These are phyloP conservation scores for Mus spicilegus DNA, from an alignment of 2,113 vertebrate genomes.

Conservation along the genomic window DNA sequence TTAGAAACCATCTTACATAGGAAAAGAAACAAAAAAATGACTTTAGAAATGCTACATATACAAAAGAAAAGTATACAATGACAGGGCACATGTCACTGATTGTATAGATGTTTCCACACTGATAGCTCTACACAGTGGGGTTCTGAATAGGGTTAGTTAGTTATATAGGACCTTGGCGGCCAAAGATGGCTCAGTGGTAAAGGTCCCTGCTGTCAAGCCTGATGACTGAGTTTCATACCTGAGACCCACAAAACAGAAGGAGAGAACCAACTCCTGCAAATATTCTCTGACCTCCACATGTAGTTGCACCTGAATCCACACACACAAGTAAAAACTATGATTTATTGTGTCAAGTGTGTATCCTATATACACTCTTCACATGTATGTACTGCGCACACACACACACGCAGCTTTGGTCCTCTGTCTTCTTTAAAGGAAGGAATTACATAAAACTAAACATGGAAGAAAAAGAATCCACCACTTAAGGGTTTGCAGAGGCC, in stretches of 20 bases:
- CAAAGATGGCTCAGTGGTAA: neutral
- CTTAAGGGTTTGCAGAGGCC: neutral
- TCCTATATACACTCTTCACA: neutral
- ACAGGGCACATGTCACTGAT: neutral
- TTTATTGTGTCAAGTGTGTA: neutral
- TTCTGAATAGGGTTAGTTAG: neutral
- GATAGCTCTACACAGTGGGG: neutral
- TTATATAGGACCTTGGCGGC: neutral
- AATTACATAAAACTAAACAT: constrained; percentile 7
- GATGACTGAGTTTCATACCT: neutral
- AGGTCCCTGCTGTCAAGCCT: neutral
- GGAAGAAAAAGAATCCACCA: neutral
- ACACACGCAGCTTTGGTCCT: too few relatives aligned
- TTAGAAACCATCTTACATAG: constrained; percentile 39
- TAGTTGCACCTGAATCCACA: neutral
- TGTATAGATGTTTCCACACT: neutral
- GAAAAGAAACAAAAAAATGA: neutral
- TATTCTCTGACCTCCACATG: neutral
- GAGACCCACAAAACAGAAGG: neutral
- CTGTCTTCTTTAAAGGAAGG: neutral
- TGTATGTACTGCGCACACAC: neutral
- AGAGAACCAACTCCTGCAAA: neutral
- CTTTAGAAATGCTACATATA: neutral
- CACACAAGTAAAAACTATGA: neutral
- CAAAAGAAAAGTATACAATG: neutral